Base-by-base conservation (phyloP, 2,888 invertebrate genomes). In the Vandiemenella viatica region DNA sequence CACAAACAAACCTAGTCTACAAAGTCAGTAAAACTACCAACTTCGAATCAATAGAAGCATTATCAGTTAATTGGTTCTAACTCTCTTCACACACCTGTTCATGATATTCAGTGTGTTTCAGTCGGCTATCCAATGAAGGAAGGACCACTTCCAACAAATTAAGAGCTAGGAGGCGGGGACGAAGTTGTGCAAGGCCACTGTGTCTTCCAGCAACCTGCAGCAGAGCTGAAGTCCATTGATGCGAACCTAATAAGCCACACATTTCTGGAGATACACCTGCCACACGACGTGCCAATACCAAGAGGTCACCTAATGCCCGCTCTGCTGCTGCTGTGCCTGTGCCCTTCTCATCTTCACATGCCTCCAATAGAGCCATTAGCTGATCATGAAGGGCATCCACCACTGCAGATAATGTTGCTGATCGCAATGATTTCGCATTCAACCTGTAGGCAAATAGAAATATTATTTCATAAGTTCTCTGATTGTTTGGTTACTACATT, bases 201-300 rank as follows among this genome's bases (percentile, higher is more conserved):
- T 53, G 51, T 38, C 58, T 56, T 8, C 63, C 63, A 4, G 64
- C 55, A 46, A 74, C 63, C 26, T 68, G 61, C 40, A 76, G 61
- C 19, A 76, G 60, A 1, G 69, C 61, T 44, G 67, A 62, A 13
- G 72, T 70, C 76, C 76, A 76, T 45, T 69, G 67, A 37, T 66
- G 65, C 15, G 65, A 65, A 4, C 70, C 68, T 22, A 76, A 58
- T 20, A 69, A 61, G 41, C 64, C 62, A 55, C 72, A 70, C 32
- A 75, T 66, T n/a, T n/a, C n/a, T 6, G 62, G 60, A 5, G 55
- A 58, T 48, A 67, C 68, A 1, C 70, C 67, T 7, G 73, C 69
- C 21, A 76, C 64, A n/a, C 71, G 68, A 20, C 74, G 61, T 19
- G 76, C 59, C 59, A 76, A 75, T 23, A 75, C 68, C 43, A 77